Evolutionary conservation across 2,888 invertebrate species (phyloP).

Genomic region (Pyrrhosoma nymphula): DNA sequence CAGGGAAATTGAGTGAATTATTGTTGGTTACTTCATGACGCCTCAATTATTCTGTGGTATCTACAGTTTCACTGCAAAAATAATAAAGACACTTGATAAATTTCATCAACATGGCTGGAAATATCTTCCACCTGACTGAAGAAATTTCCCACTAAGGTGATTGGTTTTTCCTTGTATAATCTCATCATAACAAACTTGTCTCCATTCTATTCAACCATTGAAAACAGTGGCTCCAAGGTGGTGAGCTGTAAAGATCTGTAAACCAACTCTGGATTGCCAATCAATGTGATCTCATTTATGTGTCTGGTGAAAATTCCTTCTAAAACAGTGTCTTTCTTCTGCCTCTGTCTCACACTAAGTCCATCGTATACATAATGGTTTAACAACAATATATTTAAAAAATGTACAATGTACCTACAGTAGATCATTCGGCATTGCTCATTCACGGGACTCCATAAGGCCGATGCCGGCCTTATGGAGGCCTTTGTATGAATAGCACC

Average conservation of each 20-base stretch:
- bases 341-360: background rate
- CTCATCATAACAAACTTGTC: background rate
- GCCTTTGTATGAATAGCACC: background rate
- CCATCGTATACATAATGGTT: background rate
- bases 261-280: slow-evolving; percentile 24
- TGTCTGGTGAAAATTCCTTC: slow-evolving; percentile 34
- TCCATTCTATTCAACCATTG: background rate
- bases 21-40: too few relatives aligned
- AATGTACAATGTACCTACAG: background rate
- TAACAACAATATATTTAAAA: background rate
- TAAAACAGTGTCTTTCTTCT: slow-evolving; percentile 7
- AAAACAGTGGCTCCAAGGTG: slow-evolving; percentile 17
- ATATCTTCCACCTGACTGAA: background rate
- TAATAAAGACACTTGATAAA: too few relatives aligned
- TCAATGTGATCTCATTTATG: slow-evolving; percentile 34
- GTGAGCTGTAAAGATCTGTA: background rate
- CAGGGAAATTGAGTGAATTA: too few relatives aligned
- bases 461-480: background rate
- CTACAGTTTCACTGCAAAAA: too few relatives aligned
- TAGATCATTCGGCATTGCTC: background rate
- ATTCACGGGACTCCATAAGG: background rate
- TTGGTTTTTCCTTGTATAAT: background rate
- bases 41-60: too few relatives aligned
- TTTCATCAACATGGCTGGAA: background rate
- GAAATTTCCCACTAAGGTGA: slow-evolving; percentile 8